Conservation (phyloP, 1,140 invertebrate species). For the Gryllus bimaculatus region DNA sequence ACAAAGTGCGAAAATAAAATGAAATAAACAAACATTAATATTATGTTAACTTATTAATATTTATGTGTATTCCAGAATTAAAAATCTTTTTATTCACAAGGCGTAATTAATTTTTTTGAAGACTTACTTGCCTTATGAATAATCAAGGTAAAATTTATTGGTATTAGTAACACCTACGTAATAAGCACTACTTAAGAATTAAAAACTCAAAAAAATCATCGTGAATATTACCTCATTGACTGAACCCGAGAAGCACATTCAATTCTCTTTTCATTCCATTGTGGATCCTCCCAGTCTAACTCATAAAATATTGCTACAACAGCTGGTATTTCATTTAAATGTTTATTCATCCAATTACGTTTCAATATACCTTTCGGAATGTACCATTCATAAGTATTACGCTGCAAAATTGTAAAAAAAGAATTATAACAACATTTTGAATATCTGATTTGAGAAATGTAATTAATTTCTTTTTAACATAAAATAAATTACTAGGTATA, state of each 20-base stretch:
- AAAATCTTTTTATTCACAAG: too few relatives aligned
- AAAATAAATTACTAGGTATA: not conserved
- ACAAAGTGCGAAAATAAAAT: too few relatives aligned
- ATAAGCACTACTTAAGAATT: too few relatives aligned
- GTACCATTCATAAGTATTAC: conserved; percentile 90
- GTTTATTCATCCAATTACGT: conserved; percentile 91
- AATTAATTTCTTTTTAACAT: not conserved
- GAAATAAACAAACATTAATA: too few relatives aligned
- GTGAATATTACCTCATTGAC: conserved; percentile 54
- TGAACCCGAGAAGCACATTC: conserved; percentile 88
- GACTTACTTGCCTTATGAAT: too few relatives aligned
- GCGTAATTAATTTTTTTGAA: too few relatives aligned
- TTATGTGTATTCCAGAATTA: too few relatives aligned
- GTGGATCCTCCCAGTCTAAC: conserved; percentile 90
- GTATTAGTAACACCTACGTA: too few relatives aligned
- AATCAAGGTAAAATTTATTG: too few relatives aligned
- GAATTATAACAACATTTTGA: not conserved
- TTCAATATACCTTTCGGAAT: conserved; percentile 94
- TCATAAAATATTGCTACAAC: conserved; percentile 93
- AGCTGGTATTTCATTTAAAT: conserved; percentile 80
- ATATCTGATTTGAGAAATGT: not conserved
- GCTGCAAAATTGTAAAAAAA: conserved; percentile 35
- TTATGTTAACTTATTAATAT: too few relatives aligned
- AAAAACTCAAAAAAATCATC: too few relatives aligned
- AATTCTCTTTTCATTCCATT: conserved; percentile 89